Evolutionary conservation across 2,888 invertebrate genomes (phyloP).

Genomic region (Rhamnusium bicolor): DNA sequence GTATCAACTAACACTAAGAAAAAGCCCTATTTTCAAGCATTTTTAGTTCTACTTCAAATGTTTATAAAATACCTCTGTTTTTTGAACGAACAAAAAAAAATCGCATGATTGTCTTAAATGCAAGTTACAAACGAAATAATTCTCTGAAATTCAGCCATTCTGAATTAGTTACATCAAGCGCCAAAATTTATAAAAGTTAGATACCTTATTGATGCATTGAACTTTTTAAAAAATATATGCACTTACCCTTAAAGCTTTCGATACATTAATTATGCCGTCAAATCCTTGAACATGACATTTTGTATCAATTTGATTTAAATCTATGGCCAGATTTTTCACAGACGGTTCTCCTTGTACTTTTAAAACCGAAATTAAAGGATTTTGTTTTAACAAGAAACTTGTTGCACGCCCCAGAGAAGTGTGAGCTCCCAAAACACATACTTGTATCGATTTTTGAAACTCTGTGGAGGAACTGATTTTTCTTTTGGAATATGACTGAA

Average conservation of each 20-base stretch:
- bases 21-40: too few relatives aligned
- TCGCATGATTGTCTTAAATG: too few relatives aligned
- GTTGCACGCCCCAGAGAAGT: constrained; percentile 72
- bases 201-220: too few relatives aligned
- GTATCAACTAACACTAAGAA: too few relatives aligned
- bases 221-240: too few relatives aligned
- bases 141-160: too few relatives aligned
- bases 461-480: constrained; percentile 4
- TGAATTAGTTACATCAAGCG: too few relatives aligned
- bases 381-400: constrained; percentile 74
- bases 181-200: too few relatives aligned
- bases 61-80: too few relatives aligned
- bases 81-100: too few relatives aligned
- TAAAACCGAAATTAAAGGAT: constrained; percentile 68
- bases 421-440: constrained; percentile 73
- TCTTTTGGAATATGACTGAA: constrained; percentile 22
- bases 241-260: constrained; percentile 63
- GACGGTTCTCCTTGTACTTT: constrained; percentile 62
- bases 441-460: constrained; percentile 56
- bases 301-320: constrained; percentile 66
- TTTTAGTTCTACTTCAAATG: too few relatives aligned
- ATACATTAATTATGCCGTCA: constrained; percentile 53
- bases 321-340: constrained; percentile 61
- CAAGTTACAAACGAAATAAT: too few relatives aligned
- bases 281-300: constrained; percentile 59